Evolutionary conservation across 2,113 vertebrate species (phyloP).

Genomic region (Hyla sarda): DNA sequence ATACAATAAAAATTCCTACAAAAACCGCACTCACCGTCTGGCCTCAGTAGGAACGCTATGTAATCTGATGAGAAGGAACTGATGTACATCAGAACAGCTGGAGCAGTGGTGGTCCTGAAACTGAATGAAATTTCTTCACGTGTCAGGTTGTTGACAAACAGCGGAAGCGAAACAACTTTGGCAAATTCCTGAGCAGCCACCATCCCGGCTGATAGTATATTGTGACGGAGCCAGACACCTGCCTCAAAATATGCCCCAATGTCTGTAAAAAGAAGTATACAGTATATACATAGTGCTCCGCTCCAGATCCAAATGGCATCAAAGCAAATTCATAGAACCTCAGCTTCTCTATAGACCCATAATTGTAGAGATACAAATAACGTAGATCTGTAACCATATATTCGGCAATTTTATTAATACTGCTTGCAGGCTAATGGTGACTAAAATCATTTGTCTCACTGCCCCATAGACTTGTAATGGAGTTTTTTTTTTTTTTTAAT

Average conservation of each 20-base stretch:
- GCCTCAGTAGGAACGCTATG: constrained; percentile 89
- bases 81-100: constrained; percentile 91
- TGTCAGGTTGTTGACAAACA: constrained; percentile 92
- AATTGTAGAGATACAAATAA: too few relatives aligned
- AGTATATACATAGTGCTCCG: not conserved
- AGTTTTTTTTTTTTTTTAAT: too few relatives aligned
- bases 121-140: constrained; percentile 95
- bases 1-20: not conserved
- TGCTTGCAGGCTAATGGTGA: too few relatives aligned
- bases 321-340: not conserved
- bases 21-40: constrained; percentile 77
- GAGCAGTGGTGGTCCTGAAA: constrained; percentile 87
- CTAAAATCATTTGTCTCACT: too few relatives aligned
- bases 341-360: too few relatives aligned
- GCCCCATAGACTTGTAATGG: too few relatives aligned
- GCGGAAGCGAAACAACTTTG: constrained; percentile 80
- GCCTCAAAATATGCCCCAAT: constrained; percentile 92
- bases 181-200: constrained; percentile 85
- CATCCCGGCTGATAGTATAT: constrained; percentile 85
- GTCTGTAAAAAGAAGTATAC: constrained; percentile 69
- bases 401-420: too few relatives aligned
- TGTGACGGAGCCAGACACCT: constrained; percentile 90
- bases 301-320: not conserved
- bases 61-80: constrained; percentile 94
- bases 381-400: too few relatives aligned